A percentile compares a stretch with the other conserved stretches of the same genome.
Evolutionary conservation across 37 sponge, comb jelly and placozoan genomes (phyloP).

Genomic region (Corticium candelabrum): DNA sequence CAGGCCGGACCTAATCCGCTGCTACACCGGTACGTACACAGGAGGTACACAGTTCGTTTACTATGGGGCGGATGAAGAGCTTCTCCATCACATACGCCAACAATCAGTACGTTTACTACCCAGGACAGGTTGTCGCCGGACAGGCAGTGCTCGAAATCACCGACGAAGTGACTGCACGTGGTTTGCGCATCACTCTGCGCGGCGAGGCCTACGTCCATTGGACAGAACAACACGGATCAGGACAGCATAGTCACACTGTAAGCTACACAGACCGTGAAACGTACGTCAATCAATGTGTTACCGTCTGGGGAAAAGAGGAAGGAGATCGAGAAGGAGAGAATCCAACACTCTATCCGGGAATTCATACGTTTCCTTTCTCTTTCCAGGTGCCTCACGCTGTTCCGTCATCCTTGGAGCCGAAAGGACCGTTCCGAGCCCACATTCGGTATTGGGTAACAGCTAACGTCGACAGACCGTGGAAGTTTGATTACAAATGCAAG

Average conservation of each 20-base stretch:
- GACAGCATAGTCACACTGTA: conserved; percentile 1
- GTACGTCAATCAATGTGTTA: neutral
- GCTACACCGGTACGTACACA: no score
- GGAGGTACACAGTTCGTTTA: neutral
- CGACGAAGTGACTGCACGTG: conserved; percentile 16
- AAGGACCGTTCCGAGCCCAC: conserved; percentile 19
- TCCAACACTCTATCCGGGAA: conserved; percentile 19
- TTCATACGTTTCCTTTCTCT: conserved; percentile 27
- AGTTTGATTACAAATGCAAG: conserved; percentile 25
- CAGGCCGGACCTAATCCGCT: no score
- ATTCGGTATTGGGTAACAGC: conserved; percentile 43
- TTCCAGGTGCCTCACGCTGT: conserved; percentile 15
- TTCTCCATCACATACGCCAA: neutral
- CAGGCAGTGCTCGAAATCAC: conserved; percentile 12
- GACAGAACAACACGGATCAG: conserved; percentile 7
- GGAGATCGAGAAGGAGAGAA: conserved; percentile 8
- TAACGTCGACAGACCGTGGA: conserved; percentile 29
- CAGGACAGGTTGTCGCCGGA: conserved; percentile 29
- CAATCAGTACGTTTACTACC: neutral
- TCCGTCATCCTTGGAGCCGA: conserved; percentile 14
- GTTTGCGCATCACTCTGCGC: conserved; percentile 17
- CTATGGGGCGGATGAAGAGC: neutral
- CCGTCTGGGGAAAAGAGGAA: conserved; percentile 19
- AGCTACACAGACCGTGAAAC: conserved; percentile 19
- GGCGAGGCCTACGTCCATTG: conserved; percentile 52